phyloP scores from a whole-genome alignment of 2,797 vertebrate genomes.

The Xenops minutus region DNA sequence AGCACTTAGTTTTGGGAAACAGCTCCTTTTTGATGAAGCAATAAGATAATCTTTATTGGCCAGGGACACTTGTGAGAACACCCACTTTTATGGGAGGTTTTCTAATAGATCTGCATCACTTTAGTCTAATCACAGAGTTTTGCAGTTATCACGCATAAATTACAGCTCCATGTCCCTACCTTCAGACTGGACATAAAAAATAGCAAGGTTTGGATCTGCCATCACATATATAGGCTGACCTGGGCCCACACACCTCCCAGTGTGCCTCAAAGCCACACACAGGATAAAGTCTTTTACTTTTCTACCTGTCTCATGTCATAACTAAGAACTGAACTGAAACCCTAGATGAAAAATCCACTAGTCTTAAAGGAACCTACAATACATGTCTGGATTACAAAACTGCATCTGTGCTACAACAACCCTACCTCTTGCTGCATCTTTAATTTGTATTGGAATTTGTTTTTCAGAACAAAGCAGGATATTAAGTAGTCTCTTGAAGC shows the following conservation, averaged over 20 bases:
- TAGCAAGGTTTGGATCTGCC: background rate
- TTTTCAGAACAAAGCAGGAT: background rate
- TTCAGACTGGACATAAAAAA: background rate
- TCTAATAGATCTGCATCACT: background rate
- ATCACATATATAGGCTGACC: background rate
- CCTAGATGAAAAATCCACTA: background rate
- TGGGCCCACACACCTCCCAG: background rate
- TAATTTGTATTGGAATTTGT: background rate
- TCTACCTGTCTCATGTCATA: background rate
- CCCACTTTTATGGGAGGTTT: background rate
- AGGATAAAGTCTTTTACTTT: background rate
- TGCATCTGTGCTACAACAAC: background rate
- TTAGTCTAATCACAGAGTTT: background rate
- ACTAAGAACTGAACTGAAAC: background rate
- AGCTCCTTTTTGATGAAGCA: too few species aligned
- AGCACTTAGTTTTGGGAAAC: too few species aligned
- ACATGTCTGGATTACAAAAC: background rate
- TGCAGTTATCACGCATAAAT: background rate
- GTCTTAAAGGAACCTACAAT: background rate
- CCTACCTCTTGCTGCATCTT: background rate
- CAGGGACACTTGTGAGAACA: too few species aligned
- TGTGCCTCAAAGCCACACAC: background rate
- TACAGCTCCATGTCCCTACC: background rate
- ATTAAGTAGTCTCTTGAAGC: background rate
- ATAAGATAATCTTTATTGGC: too few species aligned